Evolutionary conservation across 2,888 invertebrate species (phyloP).

Genomic region (Dasysyrphus albostriatus): DNA sequence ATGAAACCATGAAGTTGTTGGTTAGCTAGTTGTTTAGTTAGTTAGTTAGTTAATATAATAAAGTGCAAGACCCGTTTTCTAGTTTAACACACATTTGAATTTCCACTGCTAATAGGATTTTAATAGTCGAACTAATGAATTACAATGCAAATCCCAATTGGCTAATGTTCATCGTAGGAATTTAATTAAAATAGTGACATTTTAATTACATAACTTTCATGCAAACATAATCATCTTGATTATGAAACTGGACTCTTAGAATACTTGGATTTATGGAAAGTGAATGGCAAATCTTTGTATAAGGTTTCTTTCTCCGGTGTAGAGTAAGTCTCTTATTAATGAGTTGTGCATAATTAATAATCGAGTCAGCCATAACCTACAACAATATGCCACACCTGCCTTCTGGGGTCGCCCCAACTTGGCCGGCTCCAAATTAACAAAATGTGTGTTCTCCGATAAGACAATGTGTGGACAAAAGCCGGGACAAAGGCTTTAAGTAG

Average conservation of each 20-base stretch:
- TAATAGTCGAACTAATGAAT: slow-evolving; percentile 54
- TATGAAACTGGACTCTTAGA: slow-evolving; percentile 10
- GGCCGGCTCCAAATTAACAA: slow-evolving; percentile 27
- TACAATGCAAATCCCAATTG: slow-evolving; percentile 38
- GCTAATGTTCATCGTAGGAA: slow-evolving; percentile 26
- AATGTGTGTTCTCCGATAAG: slow-evolving; percentile 29
- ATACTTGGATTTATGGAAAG: slow-evolving; percentile 40
- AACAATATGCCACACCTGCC: slow-evolving; percentile 50
- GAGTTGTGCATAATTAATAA: slow-evolving; percentile 34
- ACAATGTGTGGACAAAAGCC: slow-evolving; percentile 41
- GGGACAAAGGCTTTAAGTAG: slow-evolving; percentile 38
- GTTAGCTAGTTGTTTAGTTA: neutral
- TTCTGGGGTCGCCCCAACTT: slow-evolving; percentile 24
- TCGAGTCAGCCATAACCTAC: slow-evolving; percentile 41
- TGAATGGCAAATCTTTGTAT: slow-evolving; percentile 45
- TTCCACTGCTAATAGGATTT: slow-evolving; percentile 56
- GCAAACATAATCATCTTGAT: neutral
- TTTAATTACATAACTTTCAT: slow-evolving; percentile 46
- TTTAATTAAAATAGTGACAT: slow-evolving; percentile 37
- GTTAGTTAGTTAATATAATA: slow-evolving; percentile 22
- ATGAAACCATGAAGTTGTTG: slow-evolving; percentile 13
- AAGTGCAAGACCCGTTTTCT: slow-evolving; percentile 42
- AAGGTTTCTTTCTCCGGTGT: neutral
- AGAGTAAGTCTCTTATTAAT: slow-evolving; percentile 17
- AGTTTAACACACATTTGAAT: slow-evolving; percentile 44